A percentile compares a stretch with the other conserved stretches of the same genome.
phyloP scores from a whole-genome alignment of 92 coral and sea anemone genomes.

The Epizoanthus rinbou region DNA sequence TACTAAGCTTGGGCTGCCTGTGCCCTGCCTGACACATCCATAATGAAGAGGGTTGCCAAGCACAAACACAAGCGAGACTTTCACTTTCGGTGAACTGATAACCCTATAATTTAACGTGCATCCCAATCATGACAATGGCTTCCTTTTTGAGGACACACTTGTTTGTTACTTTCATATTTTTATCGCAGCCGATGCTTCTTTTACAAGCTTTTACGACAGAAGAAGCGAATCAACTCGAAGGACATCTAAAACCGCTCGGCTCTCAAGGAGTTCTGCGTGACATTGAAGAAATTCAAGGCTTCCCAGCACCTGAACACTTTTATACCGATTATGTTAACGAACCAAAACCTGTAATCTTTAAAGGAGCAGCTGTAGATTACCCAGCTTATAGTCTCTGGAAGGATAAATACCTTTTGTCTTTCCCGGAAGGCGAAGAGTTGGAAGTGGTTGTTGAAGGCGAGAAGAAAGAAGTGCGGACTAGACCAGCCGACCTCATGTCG shows the following conservation, averaged over 20 bases:
- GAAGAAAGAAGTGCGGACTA: conserved; percentile 82
- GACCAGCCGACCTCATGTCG: conserved; percentile 62
- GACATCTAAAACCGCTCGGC: conserved; percentile 89
- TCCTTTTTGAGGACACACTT: not conserved
- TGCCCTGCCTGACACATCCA: no score
- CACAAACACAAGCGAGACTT: no score
- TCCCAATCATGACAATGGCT: not conserved
- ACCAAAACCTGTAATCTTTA: conserved; percentile 78
- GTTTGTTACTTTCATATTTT: conserved; percentile 7
- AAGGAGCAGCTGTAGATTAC: conserved; percentile 68
- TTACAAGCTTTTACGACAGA: conserved; percentile 18
- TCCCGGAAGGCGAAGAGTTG: conserved; percentile 67
- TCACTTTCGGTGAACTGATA: no score
- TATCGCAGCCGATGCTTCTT: not conserved
- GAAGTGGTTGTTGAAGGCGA: conserved; percentile 71
- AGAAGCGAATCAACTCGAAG: conserved; percentile 34
- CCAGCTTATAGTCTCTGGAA: conserved; percentile 89
- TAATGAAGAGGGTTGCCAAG: no score
- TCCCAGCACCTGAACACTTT: conserved; percentile 76
- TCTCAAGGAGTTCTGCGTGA: conserved; percentile 54
- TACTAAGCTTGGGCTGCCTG: no score
- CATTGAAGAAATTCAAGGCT: conserved; percentile 60
- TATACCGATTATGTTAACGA: conserved; percentile 66
- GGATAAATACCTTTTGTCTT: conserved; percentile 82
- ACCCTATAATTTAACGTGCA: no score